Percentiles rank a stretch among this genome's conserved stretches.
Conservation (phyloP, 2,113 vertebrate genomes). For the Mesitornis unicolor region DNA sequence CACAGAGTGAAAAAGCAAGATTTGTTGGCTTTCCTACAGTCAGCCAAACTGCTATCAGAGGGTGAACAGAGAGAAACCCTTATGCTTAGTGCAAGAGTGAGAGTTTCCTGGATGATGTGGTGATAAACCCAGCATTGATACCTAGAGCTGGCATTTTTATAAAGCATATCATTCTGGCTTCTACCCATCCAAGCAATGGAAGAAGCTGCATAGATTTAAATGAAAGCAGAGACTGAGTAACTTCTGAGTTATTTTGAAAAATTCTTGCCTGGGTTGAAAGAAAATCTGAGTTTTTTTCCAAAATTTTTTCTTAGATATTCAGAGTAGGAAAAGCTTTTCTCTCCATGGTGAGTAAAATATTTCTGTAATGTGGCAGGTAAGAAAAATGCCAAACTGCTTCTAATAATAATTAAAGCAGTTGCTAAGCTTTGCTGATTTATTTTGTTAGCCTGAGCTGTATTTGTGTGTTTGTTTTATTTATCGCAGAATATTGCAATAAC, state of each 20-base stretch:
- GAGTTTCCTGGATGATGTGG: not conserved
- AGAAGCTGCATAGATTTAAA: not conserved
- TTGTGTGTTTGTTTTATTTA: conserved; percentile 59
- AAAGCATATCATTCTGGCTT: not conserved
- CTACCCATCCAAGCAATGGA: not conserved
- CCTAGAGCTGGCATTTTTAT: not conserved
- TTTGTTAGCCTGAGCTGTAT: conserved; percentile 34
- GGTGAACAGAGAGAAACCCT: not conserved
- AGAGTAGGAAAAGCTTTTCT: not conserved
- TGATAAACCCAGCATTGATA: not conserved
- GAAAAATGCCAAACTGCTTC: conserved; percentile 51
- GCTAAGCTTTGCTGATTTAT: conserved; percentile 52
- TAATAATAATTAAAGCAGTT: conserved; percentile 67
- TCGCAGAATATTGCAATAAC: conserved; percentile 64
- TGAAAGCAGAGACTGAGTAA: not conserved
- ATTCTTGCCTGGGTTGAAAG: not conserved
- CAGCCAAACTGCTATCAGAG: not conserved
- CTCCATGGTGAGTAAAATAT: not conserved
- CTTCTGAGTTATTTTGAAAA: not conserved
- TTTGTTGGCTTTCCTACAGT: conserved; percentile 37
- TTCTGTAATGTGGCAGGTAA: not conserved
- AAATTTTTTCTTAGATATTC: not conserved
- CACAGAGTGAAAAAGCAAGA: not conserved
- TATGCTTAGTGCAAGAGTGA: not conserved
- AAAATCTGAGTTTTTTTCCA: not conserved